Conservation (phyloP, 2,888 invertebrate species). For the Drosophila mimica region DNA sequence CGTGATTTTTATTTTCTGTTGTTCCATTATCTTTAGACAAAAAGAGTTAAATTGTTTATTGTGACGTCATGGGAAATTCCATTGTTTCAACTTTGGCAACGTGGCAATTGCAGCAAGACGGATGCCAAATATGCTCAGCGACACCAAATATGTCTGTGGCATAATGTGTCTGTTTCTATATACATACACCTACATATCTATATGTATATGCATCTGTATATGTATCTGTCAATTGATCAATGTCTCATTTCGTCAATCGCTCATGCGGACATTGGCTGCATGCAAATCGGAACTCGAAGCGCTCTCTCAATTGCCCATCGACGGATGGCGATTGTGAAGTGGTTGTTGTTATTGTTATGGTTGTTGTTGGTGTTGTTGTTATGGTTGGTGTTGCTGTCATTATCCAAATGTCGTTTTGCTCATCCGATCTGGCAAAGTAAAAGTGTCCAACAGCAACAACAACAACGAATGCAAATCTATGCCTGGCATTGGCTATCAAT, state of each 20-base stretch:
- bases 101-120: constrained; percentile 38
- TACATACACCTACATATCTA: constrained; percentile 14
- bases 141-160: constrained; percentile 47
- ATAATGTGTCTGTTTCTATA: constrained; percentile 30
- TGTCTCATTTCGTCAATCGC: constrained; percentile 13
- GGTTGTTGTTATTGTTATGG: background rate
- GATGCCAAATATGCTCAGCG: constrained; percentile 42
- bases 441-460: constrained; percentile 1
- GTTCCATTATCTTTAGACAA: background rate
- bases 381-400: background rate
- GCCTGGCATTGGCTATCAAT: constrained; percentile 24
- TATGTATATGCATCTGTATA: background rate
- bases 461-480: constrained; percentile 9
- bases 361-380: background rate
- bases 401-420: constrained; percentile 2
- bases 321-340: constrained; percentile 27
- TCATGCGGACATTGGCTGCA: constrained; percentile 37
- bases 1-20: background rate
- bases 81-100: constrained; percentile 47
- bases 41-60: background rate
- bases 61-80: constrained; percentile 48
- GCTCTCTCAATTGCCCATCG: constrained; percentile 41
- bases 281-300: constrained; percentile 43
- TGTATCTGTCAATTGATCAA: constrained; percentile 26
- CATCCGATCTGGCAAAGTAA: constrained; percentile 20